phyloP scores from a whole-genome alignment of 2,113 vertebrate species.

The Pseudorhombus dupliciocellatus region DNA sequence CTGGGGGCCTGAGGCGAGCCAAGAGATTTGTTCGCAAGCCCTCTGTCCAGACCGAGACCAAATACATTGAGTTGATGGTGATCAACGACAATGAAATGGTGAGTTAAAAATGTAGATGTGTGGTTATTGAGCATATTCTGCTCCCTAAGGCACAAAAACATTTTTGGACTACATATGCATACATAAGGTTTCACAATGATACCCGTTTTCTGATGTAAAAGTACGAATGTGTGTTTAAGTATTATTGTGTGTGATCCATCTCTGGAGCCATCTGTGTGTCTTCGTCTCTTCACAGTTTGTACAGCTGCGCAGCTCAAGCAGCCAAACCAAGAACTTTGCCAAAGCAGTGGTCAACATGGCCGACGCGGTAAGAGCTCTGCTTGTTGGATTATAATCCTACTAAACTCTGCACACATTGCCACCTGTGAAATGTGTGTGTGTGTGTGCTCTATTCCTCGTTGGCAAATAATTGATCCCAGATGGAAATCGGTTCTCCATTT shows the following conservation, averaged over 20 bases:
- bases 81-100: constrained; percentile 94
- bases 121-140: background rate
- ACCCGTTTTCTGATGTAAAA: too few species aligned
- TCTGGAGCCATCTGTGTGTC: constrained; percentile 44
- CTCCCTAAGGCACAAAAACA: too few species aligned
- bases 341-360: constrained; percentile 97
- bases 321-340: constrained; percentile 94
- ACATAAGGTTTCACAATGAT: too few species aligned
- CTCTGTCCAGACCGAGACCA: constrained; percentile 94
- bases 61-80: constrained; percentile 95
- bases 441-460: background rate
- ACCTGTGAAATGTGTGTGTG: constrained; percentile 21
- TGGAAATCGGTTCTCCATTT: background rate
- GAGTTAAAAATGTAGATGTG: constrained; percentile 40
- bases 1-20: constrained; percentile 61
- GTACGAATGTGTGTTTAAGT: background rate
- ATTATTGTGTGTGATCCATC: constrained; percentile 4
- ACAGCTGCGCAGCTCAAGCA: constrained; percentile 87
- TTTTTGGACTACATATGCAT: too few species aligned
- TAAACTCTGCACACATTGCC: constrained; percentile 18
- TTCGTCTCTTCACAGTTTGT: constrained; percentile 81
- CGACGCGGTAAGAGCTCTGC: constrained; percentile 85
- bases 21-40: constrained; percentile 85
- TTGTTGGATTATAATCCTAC: constrained; percentile 25
- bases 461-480: constrained; percentile 2